Evolutionary conservation across 2,797 vertebrate genomes (phyloP).

Genomic region (Mormyrops boulengeri): DNA sequence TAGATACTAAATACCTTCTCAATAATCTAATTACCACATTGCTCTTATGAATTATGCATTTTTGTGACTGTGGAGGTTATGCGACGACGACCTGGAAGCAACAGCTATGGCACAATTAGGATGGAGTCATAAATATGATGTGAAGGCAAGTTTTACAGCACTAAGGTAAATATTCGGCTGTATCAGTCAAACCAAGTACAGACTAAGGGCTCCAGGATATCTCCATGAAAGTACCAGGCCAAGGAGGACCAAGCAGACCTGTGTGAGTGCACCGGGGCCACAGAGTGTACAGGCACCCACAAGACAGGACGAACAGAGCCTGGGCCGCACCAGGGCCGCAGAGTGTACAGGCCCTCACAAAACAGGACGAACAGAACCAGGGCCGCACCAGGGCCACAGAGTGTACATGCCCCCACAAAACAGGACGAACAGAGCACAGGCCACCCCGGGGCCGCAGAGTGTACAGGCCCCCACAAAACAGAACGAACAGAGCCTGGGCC

Average conservation of each 20-base stretch:
- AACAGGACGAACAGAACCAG: background rate
- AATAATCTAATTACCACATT: background rate
- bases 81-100: background rate
- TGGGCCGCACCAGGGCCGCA: background rate
- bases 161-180: background rate
- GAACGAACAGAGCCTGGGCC: background rate
- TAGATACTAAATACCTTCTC: background rate
- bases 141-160: background rate
- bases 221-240: background rate
- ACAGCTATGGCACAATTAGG: background rate
- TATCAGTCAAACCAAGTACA: background rate
- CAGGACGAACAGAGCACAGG: background rate
- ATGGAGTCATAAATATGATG: background rate
- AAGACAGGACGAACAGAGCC: background rate
- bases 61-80: background rate
- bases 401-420: no score
- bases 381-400: no score
- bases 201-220: background rate
- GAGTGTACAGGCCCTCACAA: no score
- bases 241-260: background rate
- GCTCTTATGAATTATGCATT: background rate
- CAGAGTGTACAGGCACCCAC: no score
- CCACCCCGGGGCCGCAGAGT: no score
- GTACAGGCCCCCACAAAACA: no score
- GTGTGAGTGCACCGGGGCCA: background rate